phyloP scores from a whole-genome alignment of 2,888 invertebrate species.

The Leptinotarsa tumamoca region DNA sequence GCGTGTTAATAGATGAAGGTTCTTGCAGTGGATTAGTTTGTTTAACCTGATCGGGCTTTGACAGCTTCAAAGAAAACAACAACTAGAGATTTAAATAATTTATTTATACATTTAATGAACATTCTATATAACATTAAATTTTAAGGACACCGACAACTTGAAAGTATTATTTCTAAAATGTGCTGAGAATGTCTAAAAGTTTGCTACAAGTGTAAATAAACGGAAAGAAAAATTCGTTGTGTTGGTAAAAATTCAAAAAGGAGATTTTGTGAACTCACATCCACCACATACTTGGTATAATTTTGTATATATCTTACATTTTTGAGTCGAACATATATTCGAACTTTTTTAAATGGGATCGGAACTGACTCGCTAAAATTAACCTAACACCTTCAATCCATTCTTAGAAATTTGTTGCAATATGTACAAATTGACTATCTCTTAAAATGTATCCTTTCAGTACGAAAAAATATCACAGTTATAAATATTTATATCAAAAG shows the following conservation, averaged over 20 bases:
- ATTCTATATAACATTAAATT: slow-evolving; percentile 63
- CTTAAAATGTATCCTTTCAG: slow-evolving; percentile 60
- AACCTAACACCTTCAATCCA: slow-evolving; percentile 36
- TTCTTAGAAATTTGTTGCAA: slow-evolving; percentile 45
- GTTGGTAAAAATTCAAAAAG: slow-evolving; percentile 50
- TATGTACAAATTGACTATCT: slow-evolving; percentile 65
- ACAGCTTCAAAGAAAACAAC: slow-evolving; percentile 19
- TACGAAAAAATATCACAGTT: slow-evolving; percentile 66
- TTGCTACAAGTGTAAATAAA: slow-evolving; percentile 50
- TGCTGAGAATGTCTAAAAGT: slow-evolving; percentile 55
- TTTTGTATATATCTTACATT: slow-evolving; percentile 49
- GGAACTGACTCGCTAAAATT: slow-evolving; percentile 23
- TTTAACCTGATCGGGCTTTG: no score
- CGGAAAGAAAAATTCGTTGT: slow-evolving; percentile 53
- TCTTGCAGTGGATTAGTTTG: no score
- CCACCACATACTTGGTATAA: slow-evolving; percentile 45
- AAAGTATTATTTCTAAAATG: slow-evolving; percentile 57
- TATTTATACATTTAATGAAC: slow-evolving; percentile 62
- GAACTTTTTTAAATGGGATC: slow-evolving; percentile 25
- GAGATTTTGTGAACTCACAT: slow-evolving; percentile 46
- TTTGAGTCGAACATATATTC: slow-evolving; percentile 28
- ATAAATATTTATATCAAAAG: slow-evolving; percentile 56
- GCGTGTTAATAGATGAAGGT: no score
- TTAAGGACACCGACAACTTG: slow-evolving; percentile 62
- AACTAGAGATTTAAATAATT: slow-evolving; percentile 49